Evolutionary conservation across 2,797 vertebrate genomes (phyloP), one percentile per base, ranked within the genome.

Genomic region (Valencia hispanica): DNA sequence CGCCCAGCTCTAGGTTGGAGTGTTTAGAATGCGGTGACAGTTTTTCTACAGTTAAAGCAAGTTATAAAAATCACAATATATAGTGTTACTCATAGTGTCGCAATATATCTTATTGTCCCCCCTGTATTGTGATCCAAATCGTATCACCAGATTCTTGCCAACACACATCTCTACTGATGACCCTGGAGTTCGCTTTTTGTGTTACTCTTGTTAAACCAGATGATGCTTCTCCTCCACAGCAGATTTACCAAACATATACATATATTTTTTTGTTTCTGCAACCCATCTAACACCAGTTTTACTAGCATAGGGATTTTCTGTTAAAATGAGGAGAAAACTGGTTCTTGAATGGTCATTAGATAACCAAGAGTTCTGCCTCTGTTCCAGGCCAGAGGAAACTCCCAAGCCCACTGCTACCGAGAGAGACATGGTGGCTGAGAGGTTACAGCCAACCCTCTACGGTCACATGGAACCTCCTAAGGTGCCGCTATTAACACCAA

Each of bases 331-430:
- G 36, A 66, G 32, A 66, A 39, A 41, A 0, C 11, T 41, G 36
- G 14, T 45, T n/a, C 25, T 27, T 68, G 55, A 51, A 25, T 9
- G 1, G 12, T 34, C 17, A 1, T 83, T 53, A 71, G 69, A 78
- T 34, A 0, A 27, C 6, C 1, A 18, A 43, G 65, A n/a, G n/a
- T 53, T 20, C 39, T 72, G 17, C 17, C 70, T 87, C 27, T 81
- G 20, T 94, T 94, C 74, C 86, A 97, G 96, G 80, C 87, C 88
- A 72, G 77, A 79, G 63, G 85, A 83, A 72, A 89, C 91, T 75
- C 45, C 76, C 45, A 93, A 93, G 63, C 73, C 22, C 83, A 87
- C 79, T 48, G 75, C 78, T 51, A 70, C 77, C n/a, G 11, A 55
- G 9, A 68, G 59, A n/a, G 8, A 80, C 68, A 61, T 5, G 25